A percentile compares a stretch with the other conserved stretches of the same genome.
Evolutionary conservation across 2,113 vertebrate genomes (phyloP).

Genomic region (Ibidorhyncha struthersii): DNA sequence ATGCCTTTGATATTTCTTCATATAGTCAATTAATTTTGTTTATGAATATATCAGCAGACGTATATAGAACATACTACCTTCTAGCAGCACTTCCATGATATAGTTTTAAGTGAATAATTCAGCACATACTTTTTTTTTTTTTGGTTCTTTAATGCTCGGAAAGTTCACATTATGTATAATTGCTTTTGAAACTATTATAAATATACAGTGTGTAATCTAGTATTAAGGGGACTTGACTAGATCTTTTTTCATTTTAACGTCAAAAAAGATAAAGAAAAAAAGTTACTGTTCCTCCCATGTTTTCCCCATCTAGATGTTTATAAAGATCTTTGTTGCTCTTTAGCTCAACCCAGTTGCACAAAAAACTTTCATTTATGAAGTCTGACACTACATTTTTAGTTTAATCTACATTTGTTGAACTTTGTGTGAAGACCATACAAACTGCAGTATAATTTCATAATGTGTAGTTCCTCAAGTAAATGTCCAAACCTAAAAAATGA

Average conservation of each 20-base stretch:
- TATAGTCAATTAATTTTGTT: not conserved
- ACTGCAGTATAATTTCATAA: not conserved
- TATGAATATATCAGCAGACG: not conserved
- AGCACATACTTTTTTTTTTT: not conserved
- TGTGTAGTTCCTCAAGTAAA: not conserved
- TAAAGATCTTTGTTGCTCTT: not conserved
- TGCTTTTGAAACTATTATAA: not conserved
- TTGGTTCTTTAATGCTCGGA: not conserved
- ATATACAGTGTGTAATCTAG: rapidly evolving
- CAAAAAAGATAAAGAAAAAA: not conserved
- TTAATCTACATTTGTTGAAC: not conserved
- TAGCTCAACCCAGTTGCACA: not conserved
- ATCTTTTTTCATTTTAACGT: not conserved
- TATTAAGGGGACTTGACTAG: not conserved
- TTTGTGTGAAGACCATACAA: not conserved
- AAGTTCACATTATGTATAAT: not conserved
- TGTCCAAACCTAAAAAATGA: not conserved
- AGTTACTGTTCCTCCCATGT: not conserved
- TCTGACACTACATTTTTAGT: not conserved
- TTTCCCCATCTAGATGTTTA: not conserved
- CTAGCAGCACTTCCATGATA: not conserved
- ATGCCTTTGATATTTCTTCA: not conserved
- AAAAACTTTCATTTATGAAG: not conserved
- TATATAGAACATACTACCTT: not conserved
- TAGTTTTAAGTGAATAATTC: not conserved